Conservation (phyloP, 2,797 vertebrate genomes). For the Merluccius polli region DNA sequence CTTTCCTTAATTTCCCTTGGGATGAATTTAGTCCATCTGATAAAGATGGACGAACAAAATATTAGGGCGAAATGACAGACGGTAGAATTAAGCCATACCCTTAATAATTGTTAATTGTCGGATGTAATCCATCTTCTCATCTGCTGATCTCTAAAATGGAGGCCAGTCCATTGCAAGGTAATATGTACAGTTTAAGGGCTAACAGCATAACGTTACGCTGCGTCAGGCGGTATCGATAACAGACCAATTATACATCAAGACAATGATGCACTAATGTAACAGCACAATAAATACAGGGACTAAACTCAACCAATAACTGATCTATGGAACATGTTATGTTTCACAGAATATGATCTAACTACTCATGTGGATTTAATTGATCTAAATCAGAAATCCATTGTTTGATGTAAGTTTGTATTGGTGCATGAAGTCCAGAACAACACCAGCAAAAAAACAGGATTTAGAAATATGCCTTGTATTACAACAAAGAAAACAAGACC, state of each 20-base stretch:
- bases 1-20: too few relatives aligned
- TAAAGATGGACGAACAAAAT: too few relatives aligned
- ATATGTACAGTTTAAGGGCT: neutral
- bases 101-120: neutral
- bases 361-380: neutral
- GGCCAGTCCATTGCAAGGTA: neutral
- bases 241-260: neutral
- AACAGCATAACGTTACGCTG: neutral
- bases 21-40: too few relatives aligned
- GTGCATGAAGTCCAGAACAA: neutral
- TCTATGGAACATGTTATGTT: neutral
- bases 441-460: neutral
- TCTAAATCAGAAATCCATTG: neutral
- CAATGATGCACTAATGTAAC: neutral
- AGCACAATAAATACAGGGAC: neutral
- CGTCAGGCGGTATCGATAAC: neutral
- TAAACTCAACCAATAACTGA: neutral
- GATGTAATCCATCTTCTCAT: neutral
- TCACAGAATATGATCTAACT: neutral
- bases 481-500: neutral
- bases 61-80: too few relatives aligned
- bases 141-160: neutral
- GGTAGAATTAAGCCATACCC: too few relatives aligned
- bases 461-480: neutral
- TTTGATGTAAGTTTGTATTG: neutral